Evolutionary conservation across 2,888 invertebrate genomes (phyloP).

Genomic region (Iselma pallidipennis): DNA sequence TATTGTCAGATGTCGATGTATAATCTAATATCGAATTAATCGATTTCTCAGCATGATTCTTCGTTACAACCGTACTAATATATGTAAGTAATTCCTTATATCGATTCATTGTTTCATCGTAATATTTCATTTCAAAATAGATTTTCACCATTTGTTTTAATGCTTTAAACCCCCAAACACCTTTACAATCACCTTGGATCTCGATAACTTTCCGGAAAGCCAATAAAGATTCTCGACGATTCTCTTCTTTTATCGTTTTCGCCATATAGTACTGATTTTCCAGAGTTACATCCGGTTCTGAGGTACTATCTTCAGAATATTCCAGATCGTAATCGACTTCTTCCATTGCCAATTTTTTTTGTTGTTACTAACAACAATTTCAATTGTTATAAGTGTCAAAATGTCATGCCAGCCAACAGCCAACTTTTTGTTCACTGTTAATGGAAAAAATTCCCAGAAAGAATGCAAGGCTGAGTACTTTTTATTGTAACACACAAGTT

Average conservation of each 20-base stretch:
- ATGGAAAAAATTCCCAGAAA: too few relatives aligned
- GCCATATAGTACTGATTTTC: conserved; percentile 99
- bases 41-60: conserved; percentile 99
- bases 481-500: too few relatives aligned
- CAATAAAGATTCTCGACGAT: conserved; percentile 83
- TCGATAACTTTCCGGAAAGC: conserved; percentile 97
- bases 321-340: conserved; percentile 97
- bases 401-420: background rate
- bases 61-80: conserved; percentile 96
- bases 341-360: conserved; percentile 21
- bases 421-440: background rate
- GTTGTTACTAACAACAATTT: background rate
- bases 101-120: conserved; percentile 63
- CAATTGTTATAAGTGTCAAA: background rate
- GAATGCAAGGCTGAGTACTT: too few relatives aligned
- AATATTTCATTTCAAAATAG: conserved; percentile 88
- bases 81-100: conserved; percentile 96
- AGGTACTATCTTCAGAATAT: conserved; percentile 98
- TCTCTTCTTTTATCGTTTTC: conserved; percentile 95
- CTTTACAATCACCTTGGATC: conserved; percentile 93
- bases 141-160: conserved; percentile 99
- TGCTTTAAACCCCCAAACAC: conserved; percentile 99
- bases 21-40: conserved; percentile 99
- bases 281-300: conserved; percentile 97
- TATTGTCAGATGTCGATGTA: conserved; percentile 95